Conservation (phyloP, 2,113 vertebrate genomes). For the Thermophis baileyi region DNA sequence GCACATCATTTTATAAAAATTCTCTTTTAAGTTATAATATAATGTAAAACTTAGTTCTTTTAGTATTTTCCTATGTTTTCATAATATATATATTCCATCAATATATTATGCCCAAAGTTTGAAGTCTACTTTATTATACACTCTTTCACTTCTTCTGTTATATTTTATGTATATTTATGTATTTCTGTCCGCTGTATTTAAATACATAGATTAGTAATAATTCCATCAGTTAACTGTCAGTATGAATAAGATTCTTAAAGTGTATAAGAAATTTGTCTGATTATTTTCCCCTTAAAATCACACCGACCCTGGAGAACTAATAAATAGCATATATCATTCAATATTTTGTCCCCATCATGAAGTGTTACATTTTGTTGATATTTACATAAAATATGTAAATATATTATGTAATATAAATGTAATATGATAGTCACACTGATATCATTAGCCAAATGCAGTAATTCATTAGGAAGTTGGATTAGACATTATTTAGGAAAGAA, state of each 20-base stretch:
- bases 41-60: neutral
- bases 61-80: neutral
- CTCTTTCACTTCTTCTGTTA: neutral
- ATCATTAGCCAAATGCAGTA: neutral
- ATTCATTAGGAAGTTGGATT: neutral
- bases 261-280: neutral
- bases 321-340: neutral
- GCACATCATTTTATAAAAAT: neutral
- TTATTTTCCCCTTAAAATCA: neutral
- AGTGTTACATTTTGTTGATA: neutral
- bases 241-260: neutral
- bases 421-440: constrained; percentile 18
- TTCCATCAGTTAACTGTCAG: neutral
- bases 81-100: neutral
- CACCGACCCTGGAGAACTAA: neutral
- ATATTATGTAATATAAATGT: neutral
- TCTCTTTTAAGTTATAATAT: neutral
- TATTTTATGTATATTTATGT: neutral
- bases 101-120: neutral
- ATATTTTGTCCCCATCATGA: neutral
- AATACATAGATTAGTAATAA: neutral
- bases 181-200: neutral
- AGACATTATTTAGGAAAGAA: neutral
- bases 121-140: neutral
- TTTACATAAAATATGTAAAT: neutral